Evolutionary conservation across 2,113 vertebrate genomes (phyloP).

Genomic region (Damaliscus lunatus): DNA sequence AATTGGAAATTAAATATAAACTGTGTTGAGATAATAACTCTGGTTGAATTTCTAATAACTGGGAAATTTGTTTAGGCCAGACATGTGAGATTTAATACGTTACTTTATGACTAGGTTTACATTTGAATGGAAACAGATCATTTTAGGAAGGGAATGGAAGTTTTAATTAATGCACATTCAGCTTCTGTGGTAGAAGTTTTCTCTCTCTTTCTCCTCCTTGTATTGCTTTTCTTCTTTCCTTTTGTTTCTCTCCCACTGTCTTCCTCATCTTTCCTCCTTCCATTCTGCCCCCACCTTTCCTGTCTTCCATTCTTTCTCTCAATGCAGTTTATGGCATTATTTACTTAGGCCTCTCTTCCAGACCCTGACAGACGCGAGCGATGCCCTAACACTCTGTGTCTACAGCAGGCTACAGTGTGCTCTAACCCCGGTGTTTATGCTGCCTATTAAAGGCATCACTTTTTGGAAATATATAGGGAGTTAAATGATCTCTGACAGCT

Average conservation of each 20-base stretch:
- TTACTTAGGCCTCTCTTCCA: conserved; percentile 63
- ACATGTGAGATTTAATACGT: background rate
- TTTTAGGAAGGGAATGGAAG: conserved; percentile 22
- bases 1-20: conserved; percentile 42
- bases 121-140: background rate
- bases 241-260: background rate
- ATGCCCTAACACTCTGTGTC: conserved; percentile 46
- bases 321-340: conserved; percentile 48
- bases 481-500: conserved; percentile 83
- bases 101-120: background rate
- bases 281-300: background rate
- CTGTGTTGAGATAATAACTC: conserved; percentile 42
- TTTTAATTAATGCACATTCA: conserved; percentile 42
- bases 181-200: background rate
- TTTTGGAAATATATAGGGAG: conserved; percentile 80
- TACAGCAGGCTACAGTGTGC: conserved; percentile 62
- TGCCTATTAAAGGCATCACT: conserved; percentile 81
- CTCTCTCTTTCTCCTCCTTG: background rate
- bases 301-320: conserved; percentile 4
- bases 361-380: conserved; percentile 70
- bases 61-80: background rate
- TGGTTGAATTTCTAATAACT: background rate
- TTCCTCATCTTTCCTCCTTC: background rate
- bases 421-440: conserved; percentile 76
- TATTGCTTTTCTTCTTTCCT: background rate